phyloP scores from a whole-genome alignment of 2,797 vertebrate genomes.

The Hydrocynus forskahlii region DNA sequence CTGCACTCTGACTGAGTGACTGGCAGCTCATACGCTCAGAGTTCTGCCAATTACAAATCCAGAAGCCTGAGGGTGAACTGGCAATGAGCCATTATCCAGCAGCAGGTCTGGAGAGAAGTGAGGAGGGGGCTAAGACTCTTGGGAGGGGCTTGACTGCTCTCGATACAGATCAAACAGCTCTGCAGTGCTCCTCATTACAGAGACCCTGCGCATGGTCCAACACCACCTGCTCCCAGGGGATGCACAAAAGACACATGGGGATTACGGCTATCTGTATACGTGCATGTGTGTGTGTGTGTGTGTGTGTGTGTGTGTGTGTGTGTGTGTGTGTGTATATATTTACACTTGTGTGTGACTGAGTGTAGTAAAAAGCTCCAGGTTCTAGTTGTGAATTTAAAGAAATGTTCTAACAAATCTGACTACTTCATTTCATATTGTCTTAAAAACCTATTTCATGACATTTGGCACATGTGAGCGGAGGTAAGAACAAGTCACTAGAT shows the following conservation, averaged over 20 bases:
- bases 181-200: neutral
- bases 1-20: neutral
- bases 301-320: too few species aligned
- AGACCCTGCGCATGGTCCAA: neutral
- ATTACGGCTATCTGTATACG: neutral
- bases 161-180: conserved; percentile 13
- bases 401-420: too few species aligned
- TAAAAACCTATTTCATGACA: too few species aligned
- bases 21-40: neutral
- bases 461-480: too few species aligned
- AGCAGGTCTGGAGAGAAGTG: neutral
- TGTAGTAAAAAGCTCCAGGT: too few species aligned
- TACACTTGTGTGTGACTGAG: neutral
- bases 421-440: too few species aligned
- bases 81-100: neutral
- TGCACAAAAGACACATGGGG: neutral
- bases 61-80: conserved; percentile 14
- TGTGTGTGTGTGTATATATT: neutral
- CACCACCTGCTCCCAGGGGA: conserved; percentile 5
- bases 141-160: conserved; percentile 4
- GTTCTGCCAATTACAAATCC: conserved; percentile 8
- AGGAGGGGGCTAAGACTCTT: neutral
- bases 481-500: too few species aligned
- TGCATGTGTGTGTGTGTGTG: neutral
- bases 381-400: neutral